Evolutionary conservation across 2,113 vertebrate genomes (phyloP), one percentile per base, ranked within the genome.

Genomic region (Gallinago jamesoni): DNA sequence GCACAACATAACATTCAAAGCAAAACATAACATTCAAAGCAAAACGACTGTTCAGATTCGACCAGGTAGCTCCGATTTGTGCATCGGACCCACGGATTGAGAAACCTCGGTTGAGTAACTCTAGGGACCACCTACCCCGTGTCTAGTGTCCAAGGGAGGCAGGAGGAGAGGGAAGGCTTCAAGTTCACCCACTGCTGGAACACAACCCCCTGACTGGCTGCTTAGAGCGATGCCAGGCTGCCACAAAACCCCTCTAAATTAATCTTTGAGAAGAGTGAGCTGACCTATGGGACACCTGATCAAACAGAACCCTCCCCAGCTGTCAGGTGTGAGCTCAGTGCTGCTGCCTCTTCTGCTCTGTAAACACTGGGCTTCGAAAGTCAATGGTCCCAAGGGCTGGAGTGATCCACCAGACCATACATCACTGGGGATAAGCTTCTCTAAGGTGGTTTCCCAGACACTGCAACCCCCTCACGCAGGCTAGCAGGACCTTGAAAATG

Each of bases 51-150:
- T 6, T 63, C 16, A 13, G n/a, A 64, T 56, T 60, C 0, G 0
- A 62, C 31, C 0, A 0, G 22, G 17, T 50, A 79, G n/a, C 15
- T 95, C 62, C 0, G 0, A 24, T 69, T 24, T 47, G 20, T 37
- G 28, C 31, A 18, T 0, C 10, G 21, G 22, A 82, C 7, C 27
- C 3, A 7, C 39, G 48, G 8, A 39, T 0, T 45, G 52, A 70
- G 43, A 84, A 93, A 67, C 9, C 21, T 78, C 62, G 75, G 7
- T 1, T 72, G 43, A 43, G 37, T 41, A 78, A 56, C 30, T 52
- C 23, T 1, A 86, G 52, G 45, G 21, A 74, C 10, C 50, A 69
- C 15, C 53, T 18, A 31, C 10, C 11, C 30, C 10, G 4, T 8
- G 30, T 4, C 6, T 25, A 14, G 21, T 53, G 37, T 17, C 33